Evolutionary conservation across 2,888 invertebrate genomes (phyloP), one percentile per base, ranked within the genome.

Genomic region (Lacanobia wlatinum): DNA sequence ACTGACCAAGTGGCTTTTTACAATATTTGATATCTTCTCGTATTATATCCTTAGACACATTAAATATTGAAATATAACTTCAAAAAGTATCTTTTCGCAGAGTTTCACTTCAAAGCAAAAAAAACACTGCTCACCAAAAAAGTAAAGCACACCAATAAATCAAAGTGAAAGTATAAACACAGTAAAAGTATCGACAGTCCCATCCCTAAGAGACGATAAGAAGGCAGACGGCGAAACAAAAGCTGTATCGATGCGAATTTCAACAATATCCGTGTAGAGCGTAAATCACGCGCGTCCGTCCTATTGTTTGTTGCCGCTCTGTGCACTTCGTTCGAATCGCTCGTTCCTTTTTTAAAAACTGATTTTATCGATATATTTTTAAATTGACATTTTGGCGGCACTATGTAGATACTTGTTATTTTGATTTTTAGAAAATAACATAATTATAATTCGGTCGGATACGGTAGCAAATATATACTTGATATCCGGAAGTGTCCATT

Each of bases 171-270:
- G 72, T 76, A 71, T 68, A 72, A 76, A 70, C 38, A 71, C 71
- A 64, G 59, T 72, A 69, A 78, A 67, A 38, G 55, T 82, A 84
- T 84, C 80, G 80, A 78, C 75, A 70, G 60, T 72, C 74, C 69
- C 87, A 83, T 77, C 85, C 74, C 85, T 87, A 87, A 78, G 70
- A 82, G 77, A 73, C 87, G 85, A 85, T 85, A 85, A 85, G 85
- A 82, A 86, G 74, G 73, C 80, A 80, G 83, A 85, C 85, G 85
- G 78, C 64, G 67, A 85, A 85, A 87, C 85, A 85, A 85, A 85
- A 83, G 85, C 87, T 83, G 78, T 87, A 87, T 85, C 83, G 87
- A 83, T 73, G 83, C 76, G 85, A 85, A 87, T 87, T 85, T 85
- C 85, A 84, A 85, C 85, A 82, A 85, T 80, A 85, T 83, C 80